Base-by-base conservation (phyloP, 2,113 vertebrate genomes). In the Argyrosomus japonicus region DNA sequence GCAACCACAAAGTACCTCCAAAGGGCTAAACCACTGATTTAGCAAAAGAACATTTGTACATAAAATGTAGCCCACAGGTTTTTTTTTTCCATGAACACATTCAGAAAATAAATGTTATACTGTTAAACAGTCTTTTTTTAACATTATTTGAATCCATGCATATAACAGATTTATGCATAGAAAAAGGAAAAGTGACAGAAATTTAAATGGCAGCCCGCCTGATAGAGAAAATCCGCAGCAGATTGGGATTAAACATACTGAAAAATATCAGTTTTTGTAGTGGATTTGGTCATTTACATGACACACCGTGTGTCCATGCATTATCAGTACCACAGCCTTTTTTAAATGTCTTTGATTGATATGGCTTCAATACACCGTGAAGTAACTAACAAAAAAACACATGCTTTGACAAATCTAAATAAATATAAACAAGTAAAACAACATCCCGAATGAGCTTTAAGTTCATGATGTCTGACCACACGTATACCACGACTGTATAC, bases 361-460 rank as follows among this genome's bases (percentile, higher is more conserved):
- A 90, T 91, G 87, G 81, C 87, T 92, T 86, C 11, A 83, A 36
- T 56, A 83, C 60, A 68, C 45, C 61, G 63, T 11, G 43, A 45
- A 67, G n/a, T 57, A 65, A 77, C 51, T 15, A 65, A 73, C 27
- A 27, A 68, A 83, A 68, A 83, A 78, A 75, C 45, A 62, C 8
- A 73, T 14, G 0, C 1, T 21, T 32, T 19, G 18, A 21, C 21
- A 64, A 57, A 81, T 60, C 2, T 36, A 53, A 79, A 88, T 70
- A 82, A 79, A 71, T 67, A 73, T 10, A 80, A 21, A 71, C 21
- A 69, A 54, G 17, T 57, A 67, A 76, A 71, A 54, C 68, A 71
- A 81, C 17, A 50, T 17, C 79, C 56, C 45, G 21, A 56, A 75
- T 29, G 25, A 74, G 10, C 47, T 36, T 27, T 7, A 47, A 27